These are phyloP conservation scores for Epicampocera succincta DNA, from an alignment of 2,888 invertebrate species.

Conservation along the genomic window DNA sequence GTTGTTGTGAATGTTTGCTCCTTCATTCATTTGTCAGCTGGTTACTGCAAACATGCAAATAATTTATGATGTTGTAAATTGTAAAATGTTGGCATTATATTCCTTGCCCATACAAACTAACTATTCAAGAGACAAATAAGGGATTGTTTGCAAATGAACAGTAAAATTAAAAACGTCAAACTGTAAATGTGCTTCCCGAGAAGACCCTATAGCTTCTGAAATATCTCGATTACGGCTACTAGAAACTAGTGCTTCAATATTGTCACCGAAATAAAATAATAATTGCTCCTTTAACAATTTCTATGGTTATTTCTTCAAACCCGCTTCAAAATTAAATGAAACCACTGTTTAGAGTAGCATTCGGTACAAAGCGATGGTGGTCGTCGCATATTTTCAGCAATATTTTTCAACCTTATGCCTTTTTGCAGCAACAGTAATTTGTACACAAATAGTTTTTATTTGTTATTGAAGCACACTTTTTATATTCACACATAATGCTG, in stretches of 20 bases:
- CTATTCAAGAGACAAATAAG: constrained; percentile 2
- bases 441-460: constrained; percentile 62
- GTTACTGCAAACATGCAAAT: constrained; percentile 53
- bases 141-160: constrained; percentile 13
- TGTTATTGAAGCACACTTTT: constrained; percentile 49
- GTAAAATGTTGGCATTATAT: constrained; percentile 64
- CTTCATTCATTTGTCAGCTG: constrained; percentile 13
- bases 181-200: too few species aligned
- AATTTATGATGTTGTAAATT: constrained; percentile 69
- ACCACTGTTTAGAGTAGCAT: neutral
- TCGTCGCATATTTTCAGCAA: constrained; percentile 10
- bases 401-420: constrained; percentile 15
- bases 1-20: constrained; percentile 28
- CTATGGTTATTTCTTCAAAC: too few species aligned
- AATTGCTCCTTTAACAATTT: too few species aligned
- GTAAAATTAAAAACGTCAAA: constrained; percentile 14
- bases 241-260: too few species aligned
- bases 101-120: constrained; percentile 19
- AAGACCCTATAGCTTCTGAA: too few species aligned
- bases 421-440: constrained; percentile 49
- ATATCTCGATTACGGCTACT: too few species aligned
- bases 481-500: constrained; percentile 14
- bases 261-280: too few species aligned
- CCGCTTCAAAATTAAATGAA: neutral
- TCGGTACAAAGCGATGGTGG: constrained; percentile 10